Evolutionary conservation across 2,888 invertebrate species (phyloP), one percentile per base, ranked within the genome.

Genomic region (Ornithoptera alexandrae): DNA sequence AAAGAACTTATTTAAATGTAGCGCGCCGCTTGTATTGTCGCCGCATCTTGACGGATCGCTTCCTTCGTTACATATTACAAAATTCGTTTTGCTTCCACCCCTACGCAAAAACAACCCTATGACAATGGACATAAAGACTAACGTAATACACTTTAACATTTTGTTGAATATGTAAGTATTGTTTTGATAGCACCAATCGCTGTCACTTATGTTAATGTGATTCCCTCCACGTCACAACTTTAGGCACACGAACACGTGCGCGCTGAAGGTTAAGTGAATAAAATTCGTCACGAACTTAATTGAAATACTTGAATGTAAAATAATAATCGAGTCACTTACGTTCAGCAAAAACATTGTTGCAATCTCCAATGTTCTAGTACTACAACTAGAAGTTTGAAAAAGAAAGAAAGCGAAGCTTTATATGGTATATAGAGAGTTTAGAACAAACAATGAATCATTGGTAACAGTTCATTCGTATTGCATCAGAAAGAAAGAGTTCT

Each of bases 141-240:
- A 62, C 18, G 1, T 46, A 46, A 46, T 12, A 24, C 2, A 8
- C 20, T 46, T 58, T n/a, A 30, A 20, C n/a, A 15, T 56, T 64
- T 64, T 50, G 64, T 24, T 61, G 46, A 57, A 64, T 67, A 67
- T 61, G 57, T 64, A 57, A 67, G 70, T 67, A 70, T 70, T 70
- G 70, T 70, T 70, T 70, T 70, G 70, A 70, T 70, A 70, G 67
- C 70, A 64, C 67, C 67, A 67, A 70, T 70, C 64, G 70, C 67
- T 70, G 70, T 70, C 70, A 70, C 70, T 70, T 67, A 70, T 70
- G 70, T 67, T 67, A 70, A 70, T 70, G 70, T 56, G 67, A 70
- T 70, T 70, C 67, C 70, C 61, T 70, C 64, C 67, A 60, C 64
- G 70, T 64, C 67, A 70, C 67, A 70, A 70, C 70, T 70, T 70